These are phyloP conservation scores for Marronus borbonicus DNA, from an alignment of 2,888 invertebrate species.

Conservation along the genomic window DNA sequence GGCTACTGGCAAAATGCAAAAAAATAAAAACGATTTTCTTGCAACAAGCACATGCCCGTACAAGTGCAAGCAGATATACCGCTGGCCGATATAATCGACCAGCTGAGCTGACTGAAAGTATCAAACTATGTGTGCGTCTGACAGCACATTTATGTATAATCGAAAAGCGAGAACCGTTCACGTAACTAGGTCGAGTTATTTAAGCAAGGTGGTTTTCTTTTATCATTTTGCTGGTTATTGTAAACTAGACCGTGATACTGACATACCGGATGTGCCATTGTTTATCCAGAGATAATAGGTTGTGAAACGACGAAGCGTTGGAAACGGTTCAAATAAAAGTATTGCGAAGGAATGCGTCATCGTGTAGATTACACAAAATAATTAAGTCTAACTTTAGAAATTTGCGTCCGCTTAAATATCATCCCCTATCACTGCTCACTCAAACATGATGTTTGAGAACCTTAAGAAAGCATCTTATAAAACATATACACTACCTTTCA, in stretches of 20 bases:
- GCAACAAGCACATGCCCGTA: too few relatives aligned
- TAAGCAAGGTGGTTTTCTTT: constrained; percentile 17
- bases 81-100: neutral
- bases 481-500: too few relatives aligned
- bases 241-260: constrained; percentile 33
- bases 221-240: constrained; percentile 9
- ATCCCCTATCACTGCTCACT: too few relatives aligned
- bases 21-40: too few relatives aligned
- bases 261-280: constrained; percentile 33
- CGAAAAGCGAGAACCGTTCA: constrained; percentile 4
- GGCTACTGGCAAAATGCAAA: too few relatives aligned
- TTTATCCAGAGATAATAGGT: constrained; percentile 19
- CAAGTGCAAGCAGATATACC: neutral
- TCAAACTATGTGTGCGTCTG: neutral
- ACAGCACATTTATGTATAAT: neutral
- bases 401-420: too few relatives aligned
- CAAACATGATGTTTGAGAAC: too few relatives aligned
- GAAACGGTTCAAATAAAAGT: constrained; percentile 1
- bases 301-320: neutral
- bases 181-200: constrained; percentile 20
- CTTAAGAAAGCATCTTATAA: too few relatives aligned
- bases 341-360: neutral
- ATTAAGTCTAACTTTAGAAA: too few relatives aligned
- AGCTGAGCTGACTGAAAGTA: neutral
- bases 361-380: neutral